Evolutionary conservation across 2,113 vertebrate genomes (phyloP).

Genomic region (Myiopsitta monachus): DNA sequence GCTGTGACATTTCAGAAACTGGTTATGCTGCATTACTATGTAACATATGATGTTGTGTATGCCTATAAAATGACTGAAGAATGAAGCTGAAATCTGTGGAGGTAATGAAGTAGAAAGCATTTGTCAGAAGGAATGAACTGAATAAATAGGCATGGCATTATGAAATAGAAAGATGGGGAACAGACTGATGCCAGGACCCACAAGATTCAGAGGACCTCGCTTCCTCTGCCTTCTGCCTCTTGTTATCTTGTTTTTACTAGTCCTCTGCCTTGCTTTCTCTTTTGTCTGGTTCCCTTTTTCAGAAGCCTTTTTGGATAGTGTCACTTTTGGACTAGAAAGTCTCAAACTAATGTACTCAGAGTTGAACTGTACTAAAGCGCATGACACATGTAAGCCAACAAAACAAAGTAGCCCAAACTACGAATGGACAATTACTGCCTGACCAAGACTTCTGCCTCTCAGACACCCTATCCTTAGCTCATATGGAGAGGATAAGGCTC

Average conservation of each 20-base stretch:
- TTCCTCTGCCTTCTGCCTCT: not conserved
- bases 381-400: not conserved
- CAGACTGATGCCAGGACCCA: not conserved
- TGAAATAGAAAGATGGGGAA: not conserved
- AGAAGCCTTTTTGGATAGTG: not conserved
- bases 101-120: not conserved
- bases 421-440: not conserved
- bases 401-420: not conserved
- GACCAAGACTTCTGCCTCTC: not conserved
- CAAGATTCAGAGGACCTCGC: not conserved
- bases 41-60: not conserved
- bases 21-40: not conserved
- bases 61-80: not conserved
- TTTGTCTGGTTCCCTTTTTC: not conserved
- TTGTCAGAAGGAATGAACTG: not conserved
- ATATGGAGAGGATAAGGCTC: not conserved
- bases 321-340: not conserved
- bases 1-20: not conserved
- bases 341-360: not conserved
- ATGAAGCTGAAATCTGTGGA: not conserved
- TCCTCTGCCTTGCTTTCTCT: not conserved
- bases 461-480: rapidly evolving
- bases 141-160: not conserved
- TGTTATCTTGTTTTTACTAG: not conserved
- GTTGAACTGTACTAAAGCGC: not conserved